phyloP scores from a whole-genome alignment of 2,797 vertebrate genomes.

The Telmatherina bonti region DNA sequence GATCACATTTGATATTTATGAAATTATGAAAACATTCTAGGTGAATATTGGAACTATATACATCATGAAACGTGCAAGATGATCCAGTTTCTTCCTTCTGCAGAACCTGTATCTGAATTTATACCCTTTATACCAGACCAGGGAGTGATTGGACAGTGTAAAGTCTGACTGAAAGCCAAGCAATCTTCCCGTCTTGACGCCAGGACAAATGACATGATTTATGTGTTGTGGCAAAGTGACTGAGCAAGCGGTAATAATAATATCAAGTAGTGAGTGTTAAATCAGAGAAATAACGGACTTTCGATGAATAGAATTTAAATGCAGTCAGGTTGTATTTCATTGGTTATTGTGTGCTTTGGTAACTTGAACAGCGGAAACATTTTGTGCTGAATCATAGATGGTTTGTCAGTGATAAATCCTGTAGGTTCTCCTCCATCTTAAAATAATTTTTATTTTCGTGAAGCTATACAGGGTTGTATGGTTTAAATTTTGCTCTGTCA shows the following conservation, averaged over 20 bases:
- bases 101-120: slow-evolving; percentile 12
- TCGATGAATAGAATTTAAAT: background rate
- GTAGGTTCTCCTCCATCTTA: background rate
- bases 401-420: background rate
- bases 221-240: slow-evolving; percentile 32
- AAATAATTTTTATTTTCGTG: background rate
- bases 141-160: slow-evolving; percentile 46
- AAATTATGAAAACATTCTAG: background rate
- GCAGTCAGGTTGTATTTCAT: slow-evolving; percentile 6
- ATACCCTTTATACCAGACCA: slow-evolving; percentile 27
- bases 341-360: background rate
- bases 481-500: background rate
- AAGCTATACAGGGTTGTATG: background rate
- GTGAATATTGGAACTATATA: background rate
- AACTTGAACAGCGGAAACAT: background rate
- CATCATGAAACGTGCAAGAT: background rate
- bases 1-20: background rate
- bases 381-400: background rate
- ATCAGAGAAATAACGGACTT: slow-evolving; percentile 7
- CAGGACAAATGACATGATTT: slow-evolving; percentile 32
- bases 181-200: slow-evolving; percentile 47
- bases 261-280: slow-evolving; percentile 9
- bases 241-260: slow-evolving; percentile 29
- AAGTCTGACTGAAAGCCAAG: slow-evolving; percentile 50
- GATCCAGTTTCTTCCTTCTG: background rate